These are phyloP conservation scores for Agapornis roseicollis DNA, from an alignment of 2,113 vertebrate genomes.

Conservation along the genomic window DNA sequence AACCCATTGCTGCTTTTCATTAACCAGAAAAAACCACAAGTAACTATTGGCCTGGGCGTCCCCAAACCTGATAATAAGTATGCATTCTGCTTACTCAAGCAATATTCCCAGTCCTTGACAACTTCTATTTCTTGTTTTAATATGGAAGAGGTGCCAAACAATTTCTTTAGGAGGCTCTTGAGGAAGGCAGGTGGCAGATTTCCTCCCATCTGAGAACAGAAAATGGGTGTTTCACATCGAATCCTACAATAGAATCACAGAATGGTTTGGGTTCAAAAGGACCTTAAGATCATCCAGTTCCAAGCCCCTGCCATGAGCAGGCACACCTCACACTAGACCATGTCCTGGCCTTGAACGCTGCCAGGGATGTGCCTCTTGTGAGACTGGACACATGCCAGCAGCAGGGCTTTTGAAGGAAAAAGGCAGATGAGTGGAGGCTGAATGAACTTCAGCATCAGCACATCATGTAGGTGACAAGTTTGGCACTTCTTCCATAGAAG, in stretches of 20 bases:
- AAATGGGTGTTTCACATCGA: accelerated
- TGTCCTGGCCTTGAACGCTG: not conserved
- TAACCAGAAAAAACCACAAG: not conserved
- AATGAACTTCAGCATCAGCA: not conserved
- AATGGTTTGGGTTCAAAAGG: not conserved
- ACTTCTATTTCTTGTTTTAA: not conserved
- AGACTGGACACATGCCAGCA: not conserved
- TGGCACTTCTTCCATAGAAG: not conserved
- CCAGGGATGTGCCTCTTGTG: not conserved
- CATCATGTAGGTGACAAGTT: accelerated
- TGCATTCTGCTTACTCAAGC: not conserved
- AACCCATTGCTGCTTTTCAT: slow-evolving; percentile 6
- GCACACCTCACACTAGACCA: not conserved
- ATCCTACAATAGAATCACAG: not conserved
- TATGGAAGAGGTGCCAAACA: not conserved
- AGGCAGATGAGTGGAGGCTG: not conserved
- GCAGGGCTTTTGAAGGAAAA: not conserved
- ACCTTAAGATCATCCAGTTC: not conserved
- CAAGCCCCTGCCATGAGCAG: not conserved
- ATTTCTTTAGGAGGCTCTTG: not conserved
- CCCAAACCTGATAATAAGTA: not conserved
- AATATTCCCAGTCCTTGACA: not conserved
- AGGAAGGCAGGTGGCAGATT: not conserved
- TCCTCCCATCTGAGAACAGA: not conserved
- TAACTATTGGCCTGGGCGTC: slow-evolving; percentile 4